A percentile compares a stretch with the other conserved stretches of the same genome.
Conservation (phyloP, 2,888 invertebrate genomes). For the Dysmachus trigonus region DNA sequence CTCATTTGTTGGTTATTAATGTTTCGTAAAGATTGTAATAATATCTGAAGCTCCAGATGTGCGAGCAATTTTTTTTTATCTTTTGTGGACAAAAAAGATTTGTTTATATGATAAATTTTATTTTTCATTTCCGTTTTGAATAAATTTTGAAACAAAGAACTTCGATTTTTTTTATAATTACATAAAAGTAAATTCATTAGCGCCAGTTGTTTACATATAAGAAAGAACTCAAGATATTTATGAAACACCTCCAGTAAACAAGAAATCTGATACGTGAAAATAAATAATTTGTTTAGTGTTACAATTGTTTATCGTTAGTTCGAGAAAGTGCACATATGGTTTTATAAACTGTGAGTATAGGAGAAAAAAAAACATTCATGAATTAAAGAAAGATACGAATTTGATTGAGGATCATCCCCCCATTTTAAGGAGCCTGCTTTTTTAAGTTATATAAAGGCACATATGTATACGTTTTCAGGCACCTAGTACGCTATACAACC, state of each 20-base stretch:
- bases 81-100: neutral
- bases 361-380: neutral
- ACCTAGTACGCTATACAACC: too few species aligned
- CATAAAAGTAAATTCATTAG: neutral
- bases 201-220: neutral
- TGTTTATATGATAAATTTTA: neutral
- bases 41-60: too few species aligned
- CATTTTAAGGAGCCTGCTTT: too few species aligned
- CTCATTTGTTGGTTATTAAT: neutral
- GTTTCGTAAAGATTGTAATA: too few species aligned
- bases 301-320: neutral
- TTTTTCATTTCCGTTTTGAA: neutral
- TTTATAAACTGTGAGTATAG: neutral
- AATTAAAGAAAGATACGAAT: too few species aligned
- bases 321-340: neutral
- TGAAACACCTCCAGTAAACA: neutral
- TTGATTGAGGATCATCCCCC: too few species aligned
- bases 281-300: neutral
- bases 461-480: too few species aligned
- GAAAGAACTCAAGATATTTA: neutral
- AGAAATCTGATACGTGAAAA: neutral
- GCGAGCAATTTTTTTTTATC: neutral
- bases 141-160: neutral
- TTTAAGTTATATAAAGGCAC: too few species aligned
- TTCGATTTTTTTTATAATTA: neutral